phyloP scores from a whole-genome alignment of 2,888 invertebrate genomes.

The Hirtodrosophila duncani region DNA sequence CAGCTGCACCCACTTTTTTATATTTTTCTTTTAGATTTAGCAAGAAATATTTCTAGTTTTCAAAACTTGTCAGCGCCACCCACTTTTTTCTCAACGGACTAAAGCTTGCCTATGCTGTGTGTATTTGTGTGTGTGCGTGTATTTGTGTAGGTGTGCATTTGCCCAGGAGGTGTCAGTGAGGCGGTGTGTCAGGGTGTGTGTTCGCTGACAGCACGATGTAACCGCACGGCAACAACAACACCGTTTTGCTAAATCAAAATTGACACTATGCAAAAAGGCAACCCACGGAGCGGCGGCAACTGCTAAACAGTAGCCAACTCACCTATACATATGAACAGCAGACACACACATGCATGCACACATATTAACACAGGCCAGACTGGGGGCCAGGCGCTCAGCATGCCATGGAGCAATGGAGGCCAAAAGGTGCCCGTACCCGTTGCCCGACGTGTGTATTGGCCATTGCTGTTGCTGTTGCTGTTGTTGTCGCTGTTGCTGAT shows the following conservation, averaged over 20 bases:
- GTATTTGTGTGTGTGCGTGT: slow-evolving; percentile 1
- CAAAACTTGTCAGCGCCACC: slow-evolving; percentile 67
- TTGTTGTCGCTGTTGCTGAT: slow-evolving; percentile 24
- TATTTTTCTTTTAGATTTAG: slow-evolving; percentile 24
- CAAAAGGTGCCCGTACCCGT: slow-evolving; percentile 60
- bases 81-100: slow-evolving; percentile 49
- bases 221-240: slow-evolving; percentile 39
- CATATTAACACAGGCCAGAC: slow-evolving; percentile 30
- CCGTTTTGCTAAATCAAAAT: slow-evolving; percentile 67
- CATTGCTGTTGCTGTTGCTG: slow-evolving; percentile 13
- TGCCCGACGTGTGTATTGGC: slow-evolving; percentile 33
- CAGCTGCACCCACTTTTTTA: slow-evolving; percentile 60
- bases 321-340: slow-evolving; percentile 15
- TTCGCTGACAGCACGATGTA: slow-evolving; percentile 47
- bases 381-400: slow-evolving; percentile 65
- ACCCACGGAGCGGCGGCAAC: slow-evolving; percentile 57
- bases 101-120: not conserved
- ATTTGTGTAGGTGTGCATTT: slow-evolving; percentile 25
- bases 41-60: too few species aligned
- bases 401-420: slow-evolving; percentile 61
- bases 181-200: too few species aligned
- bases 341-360: slow-evolving; percentile 1
- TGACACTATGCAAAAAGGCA: slow-evolving; percentile 68
- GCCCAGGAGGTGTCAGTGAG: slow-evolving; percentile 42
- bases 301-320: slow-evolving; percentile 53